Evolutionary conservation across 2,888 invertebrate genomes (phyloP).

Genomic region (Cyclophora albipunctata): DNA sequence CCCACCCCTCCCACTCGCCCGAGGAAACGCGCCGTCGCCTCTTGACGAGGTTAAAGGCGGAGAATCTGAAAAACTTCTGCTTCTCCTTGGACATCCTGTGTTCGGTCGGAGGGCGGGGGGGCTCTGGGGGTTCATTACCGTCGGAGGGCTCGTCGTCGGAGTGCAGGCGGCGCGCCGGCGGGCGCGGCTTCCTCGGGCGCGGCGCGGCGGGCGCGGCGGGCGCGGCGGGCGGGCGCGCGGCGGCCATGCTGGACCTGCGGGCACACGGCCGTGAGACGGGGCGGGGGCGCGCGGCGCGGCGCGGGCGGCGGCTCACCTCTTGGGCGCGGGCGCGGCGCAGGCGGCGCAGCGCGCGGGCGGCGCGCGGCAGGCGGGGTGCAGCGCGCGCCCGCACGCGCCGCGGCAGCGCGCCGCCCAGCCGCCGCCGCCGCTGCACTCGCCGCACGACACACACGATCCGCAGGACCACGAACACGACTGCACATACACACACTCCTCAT

Average conservation of each 20-base stretch:
- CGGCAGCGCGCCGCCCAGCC: conserved; percentile 17
- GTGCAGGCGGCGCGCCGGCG: conserved; percentile 36
- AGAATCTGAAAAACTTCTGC: conserved; percentile 89
- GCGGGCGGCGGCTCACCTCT: conserved; percentile 29
- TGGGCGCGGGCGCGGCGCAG: conserved; percentile 28
- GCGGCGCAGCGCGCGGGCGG: conserved; percentile 17
- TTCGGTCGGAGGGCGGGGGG: conserved; percentile 74
- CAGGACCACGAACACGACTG: conserved; percentile 61
- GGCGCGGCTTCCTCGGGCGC: conserved; percentile 45
- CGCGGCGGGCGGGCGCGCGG: conserved; percentile 7
- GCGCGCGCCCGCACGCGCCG: conserved; percentile 41
- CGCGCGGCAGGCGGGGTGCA: conserved; percentile 50
- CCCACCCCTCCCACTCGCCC: conserved; percentile 60
- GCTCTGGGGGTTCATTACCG: conserved; percentile 55
- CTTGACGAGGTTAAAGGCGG: conserved; percentile 84
- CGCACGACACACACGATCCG: conserved; percentile 54
- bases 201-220: conserved; percentile 19
- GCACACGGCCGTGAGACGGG: conserved; percentile 32
- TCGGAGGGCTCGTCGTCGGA: conserved; percentile 69
- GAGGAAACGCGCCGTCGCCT: conserved; percentile 54
- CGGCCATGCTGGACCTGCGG: conserved; percentile 5
- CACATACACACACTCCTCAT: conserved; percentile 2
- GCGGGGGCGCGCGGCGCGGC: conserved; percentile 43
- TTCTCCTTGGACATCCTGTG: conserved; percentile 89
- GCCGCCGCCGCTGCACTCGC: conserved; percentile 34